A percentile compares a stretch with the other conserved stretches of the same genome.
phyloP scores from a whole-genome alignment of 2,888 invertebrate species.

The Atethmia centrago region DNA sequence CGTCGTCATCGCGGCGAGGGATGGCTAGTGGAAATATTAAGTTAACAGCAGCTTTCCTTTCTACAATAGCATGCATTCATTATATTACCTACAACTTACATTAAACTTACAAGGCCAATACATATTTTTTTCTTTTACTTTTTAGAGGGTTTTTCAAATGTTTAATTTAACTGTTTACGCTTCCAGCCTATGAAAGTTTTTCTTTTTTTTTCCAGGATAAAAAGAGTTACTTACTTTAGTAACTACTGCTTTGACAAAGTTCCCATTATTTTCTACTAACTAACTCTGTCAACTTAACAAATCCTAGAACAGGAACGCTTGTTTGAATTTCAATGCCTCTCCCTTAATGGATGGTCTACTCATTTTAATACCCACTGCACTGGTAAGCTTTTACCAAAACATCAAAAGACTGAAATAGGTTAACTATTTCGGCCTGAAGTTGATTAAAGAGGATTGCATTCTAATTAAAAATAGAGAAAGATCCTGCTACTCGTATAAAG shows the following conservation, averaged over 20 bases:
- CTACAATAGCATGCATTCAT: too few relatives aligned
- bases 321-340: background rate
- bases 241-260: background rate
- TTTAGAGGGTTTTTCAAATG: too few relatives aligned
- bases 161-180: too few relatives aligned
- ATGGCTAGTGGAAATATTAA: too few relatives aligned
- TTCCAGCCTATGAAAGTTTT: background rate
- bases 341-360: background rate
- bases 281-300: background rate
- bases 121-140: too few relatives aligned
- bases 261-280: background rate
- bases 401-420: background rate
- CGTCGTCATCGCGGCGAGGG: too few relatives aligned
- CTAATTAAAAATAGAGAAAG: background rate
- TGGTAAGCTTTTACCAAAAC: background rate
- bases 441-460: too few relatives aligned
- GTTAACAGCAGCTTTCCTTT: too few relatives aligned
- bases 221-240: background rate
- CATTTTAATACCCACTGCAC: background rate
- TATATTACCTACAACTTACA: too few relatives aligned
- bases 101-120: too few relatives aligned
- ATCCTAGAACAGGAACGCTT: background rate
- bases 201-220: background rate
- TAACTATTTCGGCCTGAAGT: background rate
- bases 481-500: background rate